Evolutionary conservation across 2,888 invertebrate genomes (phyloP).

Genomic region (Napeogenes sylphis): DNA sequence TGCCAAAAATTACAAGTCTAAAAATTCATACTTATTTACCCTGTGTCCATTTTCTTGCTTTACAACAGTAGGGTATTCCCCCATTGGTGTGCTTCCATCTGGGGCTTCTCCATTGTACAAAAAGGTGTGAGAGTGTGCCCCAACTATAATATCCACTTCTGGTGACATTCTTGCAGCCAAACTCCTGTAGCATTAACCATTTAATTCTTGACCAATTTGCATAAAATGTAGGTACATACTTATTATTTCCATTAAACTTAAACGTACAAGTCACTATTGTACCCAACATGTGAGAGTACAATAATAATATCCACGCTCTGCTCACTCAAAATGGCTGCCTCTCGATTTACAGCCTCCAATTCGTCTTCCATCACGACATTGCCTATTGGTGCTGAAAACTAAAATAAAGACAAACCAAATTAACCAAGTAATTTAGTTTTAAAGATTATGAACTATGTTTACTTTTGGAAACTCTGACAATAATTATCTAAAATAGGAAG

Average conservation of each 20-base stretch:
- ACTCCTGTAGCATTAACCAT: slow-evolving; percentile 42
- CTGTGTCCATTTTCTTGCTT: slow-evolving; percentile 72
- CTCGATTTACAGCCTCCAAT: slow-evolving; percentile 80
- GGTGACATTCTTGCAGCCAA: slow-evolving; percentile 82
- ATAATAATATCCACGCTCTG: slow-evolving; percentile 86
- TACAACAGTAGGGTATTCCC: slow-evolving; percentile 85
- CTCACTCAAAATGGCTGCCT: slow-evolving; percentile 79
- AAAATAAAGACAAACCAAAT: slow-evolving; percentile 2
- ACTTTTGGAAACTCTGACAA: neutral
- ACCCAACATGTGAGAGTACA: slow-evolving; percentile 89
- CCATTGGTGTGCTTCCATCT: slow-evolving; percentile 75
- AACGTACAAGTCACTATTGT: slow-evolving; percentile 55
- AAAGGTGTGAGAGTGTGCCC: slow-evolving; percentile 89
- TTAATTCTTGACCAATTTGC: neutral
- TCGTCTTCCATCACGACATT: slow-evolving; percentile 84
- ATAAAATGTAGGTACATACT: neutral
- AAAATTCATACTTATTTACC: slow-evolving; percentile 40
- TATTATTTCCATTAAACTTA: neutral
- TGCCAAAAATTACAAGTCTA: too few species aligned
- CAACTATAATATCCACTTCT: slow-evolving; percentile 89
- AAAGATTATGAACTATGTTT: too few species aligned
- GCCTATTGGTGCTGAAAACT: slow-evolving; percentile 83
- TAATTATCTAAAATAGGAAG: too few species aligned
- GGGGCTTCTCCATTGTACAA: slow-evolving; percentile 79
- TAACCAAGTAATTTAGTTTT: too few species aligned